phyloP scores from a whole-genome alignment of 1,140 invertebrate genomes.

The Gonatopus flavifemur region DNA sequence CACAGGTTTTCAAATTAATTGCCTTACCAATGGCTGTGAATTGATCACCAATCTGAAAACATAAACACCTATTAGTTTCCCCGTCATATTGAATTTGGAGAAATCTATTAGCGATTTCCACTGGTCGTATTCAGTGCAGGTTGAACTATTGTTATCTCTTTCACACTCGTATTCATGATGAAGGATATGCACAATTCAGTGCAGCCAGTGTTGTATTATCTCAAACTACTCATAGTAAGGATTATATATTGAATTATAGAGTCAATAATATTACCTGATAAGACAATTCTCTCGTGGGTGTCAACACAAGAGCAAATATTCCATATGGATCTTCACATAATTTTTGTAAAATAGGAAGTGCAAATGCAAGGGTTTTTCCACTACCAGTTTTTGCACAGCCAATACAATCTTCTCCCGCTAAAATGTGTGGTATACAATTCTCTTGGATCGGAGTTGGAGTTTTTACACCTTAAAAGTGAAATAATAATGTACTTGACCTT shows the following conservation, averaged over 20 bases:
- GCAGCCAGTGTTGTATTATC: no score
- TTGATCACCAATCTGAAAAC: conserved; percentile 83
- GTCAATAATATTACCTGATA: conserved; percentile 62
- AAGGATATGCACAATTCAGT: no score
- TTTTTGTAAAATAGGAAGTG: conserved; percentile 90
- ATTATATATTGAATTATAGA: neutral
- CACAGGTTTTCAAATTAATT: conserved; percentile 77
- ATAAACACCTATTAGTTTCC: neutral
- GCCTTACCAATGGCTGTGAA: conserved; percentile 86
- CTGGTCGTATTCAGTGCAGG: no score
- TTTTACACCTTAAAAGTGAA: conserved; percentile 65
- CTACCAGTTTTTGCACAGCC: conserved; percentile 96
- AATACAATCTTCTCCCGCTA: conserved; percentile 85
- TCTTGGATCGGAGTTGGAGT: conserved; percentile 84
- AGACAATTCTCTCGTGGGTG: conserved; percentile 94
- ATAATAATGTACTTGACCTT: neutral
- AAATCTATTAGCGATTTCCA: no score
- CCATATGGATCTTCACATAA: conserved; percentile 91
- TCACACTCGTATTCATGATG: no score
- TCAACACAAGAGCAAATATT: conserved; percentile 92
- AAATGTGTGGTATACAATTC: conserved; percentile 79
- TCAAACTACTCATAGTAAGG: neutral
- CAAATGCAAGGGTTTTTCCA: conserved; percentile 97
- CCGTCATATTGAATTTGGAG: no score
- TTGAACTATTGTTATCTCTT: no score